These are phyloP conservation scores for Pseudocheirus occidentalis DNA, from an alignment of 2,797 vertebrate species.

Conservation along the genomic window DNA sequence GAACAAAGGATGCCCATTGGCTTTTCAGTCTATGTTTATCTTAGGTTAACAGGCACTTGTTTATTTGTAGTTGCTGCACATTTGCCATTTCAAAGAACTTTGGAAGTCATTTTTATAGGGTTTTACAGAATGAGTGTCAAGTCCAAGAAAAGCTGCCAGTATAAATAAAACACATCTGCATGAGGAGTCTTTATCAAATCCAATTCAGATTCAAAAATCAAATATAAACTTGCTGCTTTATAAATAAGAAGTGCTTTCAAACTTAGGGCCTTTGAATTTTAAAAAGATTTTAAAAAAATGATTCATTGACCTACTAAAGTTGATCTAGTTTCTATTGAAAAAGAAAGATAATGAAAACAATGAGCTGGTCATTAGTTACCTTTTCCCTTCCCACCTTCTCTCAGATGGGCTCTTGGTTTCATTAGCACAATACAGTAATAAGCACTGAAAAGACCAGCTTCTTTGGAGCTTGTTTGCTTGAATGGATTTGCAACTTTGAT, in stretches of 20 bases:
- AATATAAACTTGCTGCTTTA: neutral
- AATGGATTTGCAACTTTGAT: neutral
- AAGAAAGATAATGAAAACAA: neutral
- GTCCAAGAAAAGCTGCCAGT: neutral
- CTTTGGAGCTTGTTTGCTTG: neutral
- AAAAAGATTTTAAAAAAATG: neutral
- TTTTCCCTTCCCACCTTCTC: neutral
- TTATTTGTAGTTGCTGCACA: neutral
- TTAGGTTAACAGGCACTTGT: neutral
- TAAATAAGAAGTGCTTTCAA: neutral
- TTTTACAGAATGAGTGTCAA: neutral
- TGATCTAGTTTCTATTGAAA: neutral
- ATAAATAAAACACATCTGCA: neutral
- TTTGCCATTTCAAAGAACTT: neutral
- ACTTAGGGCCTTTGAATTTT: neutral
- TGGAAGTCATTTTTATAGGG: neutral
- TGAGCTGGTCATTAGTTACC: neutral
- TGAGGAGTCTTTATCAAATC: neutral
- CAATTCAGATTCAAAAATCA: neutral
- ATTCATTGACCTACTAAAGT: neutral
- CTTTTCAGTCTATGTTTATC: neutral
- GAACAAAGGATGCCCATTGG: neutral
- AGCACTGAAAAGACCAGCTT: neutral
- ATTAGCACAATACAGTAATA: neutral
- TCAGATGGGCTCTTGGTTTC: neutral